Conservation (phyloP, 2,113 vertebrate genomes). For the Bucco capensis region DNA sequence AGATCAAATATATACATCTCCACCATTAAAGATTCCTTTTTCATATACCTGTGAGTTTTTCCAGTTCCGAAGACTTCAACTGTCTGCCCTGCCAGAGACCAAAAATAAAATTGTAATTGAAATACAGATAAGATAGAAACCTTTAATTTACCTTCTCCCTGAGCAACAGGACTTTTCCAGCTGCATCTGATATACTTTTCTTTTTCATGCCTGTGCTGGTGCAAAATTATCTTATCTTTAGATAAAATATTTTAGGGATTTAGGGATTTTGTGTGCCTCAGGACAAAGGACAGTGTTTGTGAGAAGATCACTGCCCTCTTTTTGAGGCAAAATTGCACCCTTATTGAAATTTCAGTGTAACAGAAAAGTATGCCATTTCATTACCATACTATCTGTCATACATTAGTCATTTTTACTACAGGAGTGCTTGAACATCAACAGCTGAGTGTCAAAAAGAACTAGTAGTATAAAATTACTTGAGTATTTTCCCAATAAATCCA, state of each 20-base stretch:
- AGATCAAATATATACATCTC: constrained; percentile 52
- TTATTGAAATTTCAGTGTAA: constrained; percentile 66
- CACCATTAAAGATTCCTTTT: constrained; percentile 54
- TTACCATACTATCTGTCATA: constrained; percentile 16
- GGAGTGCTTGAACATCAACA: neutral
- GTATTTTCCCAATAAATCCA: neutral
- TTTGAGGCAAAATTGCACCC: constrained; percentile 55
- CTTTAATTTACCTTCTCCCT: constrained; percentile 77
- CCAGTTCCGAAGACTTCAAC: constrained; percentile 64
- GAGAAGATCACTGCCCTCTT: constrained; percentile 71
- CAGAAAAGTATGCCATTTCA: constrained; percentile 25
- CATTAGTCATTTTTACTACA: neutral
- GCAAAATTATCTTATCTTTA: constrained; percentile 72
- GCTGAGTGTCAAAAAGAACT: neutral
- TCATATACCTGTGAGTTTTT: constrained; percentile 44
- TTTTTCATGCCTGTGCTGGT: constrained; percentile 54
- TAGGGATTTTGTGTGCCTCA: constrained; percentile 74
- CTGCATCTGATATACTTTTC: constrained; percentile 62
- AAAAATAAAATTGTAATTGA: constrained; percentile 77
- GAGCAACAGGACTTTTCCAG: constrained; percentile 65
- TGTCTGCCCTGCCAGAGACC: constrained; percentile 57
- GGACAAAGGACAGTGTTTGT: constrained; percentile 73
- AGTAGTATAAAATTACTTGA: neutral
- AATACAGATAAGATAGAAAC: constrained; percentile 75
- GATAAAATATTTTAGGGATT: constrained; percentile 79